A percentile compares a stretch with the other conserved stretches of the same genome.
Evolutionary conservation across 92 coral and sea anemone species (phyloP).

Genomic region (Porites rus): DNA sequence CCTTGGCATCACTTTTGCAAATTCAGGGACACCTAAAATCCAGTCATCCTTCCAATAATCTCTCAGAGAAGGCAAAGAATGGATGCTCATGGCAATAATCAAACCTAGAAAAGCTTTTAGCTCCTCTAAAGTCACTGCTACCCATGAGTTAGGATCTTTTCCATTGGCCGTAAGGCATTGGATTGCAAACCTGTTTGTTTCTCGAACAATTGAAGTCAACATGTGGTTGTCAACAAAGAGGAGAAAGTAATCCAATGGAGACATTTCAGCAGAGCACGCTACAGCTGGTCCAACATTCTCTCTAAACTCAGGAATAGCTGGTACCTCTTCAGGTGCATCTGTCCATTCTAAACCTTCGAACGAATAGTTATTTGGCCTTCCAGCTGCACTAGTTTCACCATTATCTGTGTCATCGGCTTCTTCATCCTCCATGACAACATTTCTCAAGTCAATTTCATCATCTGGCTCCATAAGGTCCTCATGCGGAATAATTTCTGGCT

Average conservation of each 20-base stretch:
- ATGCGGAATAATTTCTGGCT: not conserved
- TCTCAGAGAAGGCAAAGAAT: not conserved
- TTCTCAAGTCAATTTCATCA: constrained; percentile 22
- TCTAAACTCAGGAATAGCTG: constrained; percentile 9
- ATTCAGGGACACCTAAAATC: constrained; percentile 33
- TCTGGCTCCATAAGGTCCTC: not conserved
- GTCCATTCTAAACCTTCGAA: constrained; percentile 20
- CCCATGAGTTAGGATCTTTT: constrained; percentile 21
- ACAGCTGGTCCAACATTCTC: not conserved
- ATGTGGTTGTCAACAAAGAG: constrained; percentile 28
- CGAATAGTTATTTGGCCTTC: constrained; percentile 17
- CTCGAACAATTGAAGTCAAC: constrained; percentile 16
- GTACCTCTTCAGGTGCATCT: constrained; percentile 1
- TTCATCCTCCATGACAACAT: constrained; percentile 21
- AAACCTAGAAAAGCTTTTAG: not conserved
- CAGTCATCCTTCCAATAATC: constrained; percentile 45
- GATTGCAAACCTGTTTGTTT: constrained; percentile 9
- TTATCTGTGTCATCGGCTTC: constrained; percentile 18
- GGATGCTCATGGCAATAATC: constrained; percentile 20
- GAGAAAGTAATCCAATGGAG: constrained; percentile 27
- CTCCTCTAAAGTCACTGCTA: not conserved
- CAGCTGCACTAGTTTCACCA: constrained; percentile 7
- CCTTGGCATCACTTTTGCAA: constrained; percentile 29
- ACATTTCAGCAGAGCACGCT: constrained; percentile 11
- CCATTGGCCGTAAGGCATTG: not conserved